Evolutionary conservation across 2,888 invertebrate genomes (phyloP).

Genomic region (Eurytoma californica): DNA sequence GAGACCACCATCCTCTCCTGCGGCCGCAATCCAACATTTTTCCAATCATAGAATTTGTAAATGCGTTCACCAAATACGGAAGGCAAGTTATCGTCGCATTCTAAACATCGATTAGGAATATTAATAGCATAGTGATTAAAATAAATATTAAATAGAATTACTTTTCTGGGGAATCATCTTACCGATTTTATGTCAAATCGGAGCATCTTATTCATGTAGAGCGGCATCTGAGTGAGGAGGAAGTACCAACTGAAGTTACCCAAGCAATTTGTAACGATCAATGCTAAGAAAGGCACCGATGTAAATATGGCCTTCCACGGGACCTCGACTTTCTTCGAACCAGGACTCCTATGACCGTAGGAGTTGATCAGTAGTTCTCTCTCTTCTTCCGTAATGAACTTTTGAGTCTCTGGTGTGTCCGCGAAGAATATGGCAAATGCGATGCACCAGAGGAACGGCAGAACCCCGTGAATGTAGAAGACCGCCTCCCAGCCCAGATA

Average conservation of each 20-base stretch:
- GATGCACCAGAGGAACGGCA: slow-evolving; percentile 70
- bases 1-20: slow-evolving; percentile 65
- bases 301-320: slow-evolving; percentile 76
- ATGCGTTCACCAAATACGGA: slow-evolving; percentile 68
- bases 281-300: slow-evolving; percentile 75
- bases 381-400: slow-evolving; percentile 71
- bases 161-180: background rate
- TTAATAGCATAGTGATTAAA: background rate
- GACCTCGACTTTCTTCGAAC: slow-evolving; percentile 55
- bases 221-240: slow-evolving; percentile 76
- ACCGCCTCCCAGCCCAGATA: slow-evolving; percentile 67
- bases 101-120: slow-evolving; percentile 55
- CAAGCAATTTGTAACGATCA: slow-evolving; percentile 74
- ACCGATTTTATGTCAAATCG: slow-evolving; percentile 74
- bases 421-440: slow-evolving; percentile 67
- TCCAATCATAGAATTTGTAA: slow-evolving; percentile 67
- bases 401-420: slow-evolving; percentile 73
- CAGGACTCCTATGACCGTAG: slow-evolving; percentile 68
- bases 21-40: slow-evolving; percentile 68
- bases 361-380: slow-evolving; percentile 67
- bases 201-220: slow-evolving; percentile 76
- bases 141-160: no score
- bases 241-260: slow-evolving; percentile 77
- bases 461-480: slow-evolving; percentile 70
- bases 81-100: slow-evolving; percentile 67